Conservation (phyloP, 2,888 invertebrate species). For the Acanthosepion esculentum region DNA sequence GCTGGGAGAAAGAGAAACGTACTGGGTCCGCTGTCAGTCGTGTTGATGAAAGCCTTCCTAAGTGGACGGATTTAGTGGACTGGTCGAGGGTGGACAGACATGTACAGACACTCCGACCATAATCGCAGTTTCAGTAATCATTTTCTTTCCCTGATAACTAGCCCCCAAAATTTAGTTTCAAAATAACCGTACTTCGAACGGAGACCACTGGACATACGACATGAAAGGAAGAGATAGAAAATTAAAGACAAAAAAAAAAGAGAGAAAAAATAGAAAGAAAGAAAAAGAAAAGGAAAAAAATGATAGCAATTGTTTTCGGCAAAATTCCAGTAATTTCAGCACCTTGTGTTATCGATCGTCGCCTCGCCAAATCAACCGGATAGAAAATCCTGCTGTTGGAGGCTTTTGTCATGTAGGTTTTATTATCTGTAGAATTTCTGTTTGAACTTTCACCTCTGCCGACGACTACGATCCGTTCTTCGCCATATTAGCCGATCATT, state of each 20-base stretch:
- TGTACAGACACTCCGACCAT: background rate
- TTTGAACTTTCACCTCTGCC: background rate
- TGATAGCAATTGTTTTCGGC: background rate
- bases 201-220: background rate
- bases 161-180: background rate
- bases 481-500: conserved; percentile 33
- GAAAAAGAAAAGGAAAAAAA: background rate
- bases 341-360: background rate
- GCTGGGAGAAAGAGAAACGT: background rate
- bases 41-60: background rate
- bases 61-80: background rate
- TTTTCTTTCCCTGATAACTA: background rate
- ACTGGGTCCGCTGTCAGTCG: background rate
- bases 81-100: background rate
- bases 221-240: background rate
- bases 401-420: background rate
- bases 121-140: background rate
- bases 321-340: background rate
- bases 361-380: background rate
- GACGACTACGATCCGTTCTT: background rate
- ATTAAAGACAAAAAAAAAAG: background rate
- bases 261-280: background rate
- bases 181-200: background rate
- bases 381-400: background rate
- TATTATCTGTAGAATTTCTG: conserved; percentile 33